phyloP scores from a whole-genome alignment of 2,113 vertebrate genomes.

The Chroicocephalus ridibundus region DNA sequence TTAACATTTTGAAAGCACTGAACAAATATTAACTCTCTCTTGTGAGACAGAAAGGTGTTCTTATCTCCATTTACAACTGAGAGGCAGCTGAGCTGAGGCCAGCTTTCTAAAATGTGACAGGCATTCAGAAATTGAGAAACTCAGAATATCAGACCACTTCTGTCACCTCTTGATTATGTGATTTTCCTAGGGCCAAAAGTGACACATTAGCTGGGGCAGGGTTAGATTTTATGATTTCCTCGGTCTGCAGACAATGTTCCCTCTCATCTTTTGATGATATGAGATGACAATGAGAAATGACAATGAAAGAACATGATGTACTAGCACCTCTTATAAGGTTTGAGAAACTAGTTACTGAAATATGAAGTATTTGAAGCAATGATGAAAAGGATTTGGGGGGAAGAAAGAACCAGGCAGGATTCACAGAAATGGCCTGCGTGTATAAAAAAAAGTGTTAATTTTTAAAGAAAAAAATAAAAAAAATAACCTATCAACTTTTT shows the following conservation, averaged over 20 bases:
- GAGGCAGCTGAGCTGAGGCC: background rate
- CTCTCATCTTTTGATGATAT: background rate
- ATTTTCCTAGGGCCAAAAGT: constrained; percentile 37
- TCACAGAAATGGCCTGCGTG: fast-evolving
- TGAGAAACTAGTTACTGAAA: background rate
- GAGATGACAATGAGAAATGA: background rate
- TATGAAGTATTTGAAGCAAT: background rate
- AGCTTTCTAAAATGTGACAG: background rate
- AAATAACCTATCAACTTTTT: background rate
- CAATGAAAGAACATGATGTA: background rate
- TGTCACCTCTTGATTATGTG: constrained; percentile 5
- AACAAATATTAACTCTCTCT: constrained; percentile 45
- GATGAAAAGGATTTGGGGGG: background rate
- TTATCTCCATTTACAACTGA: background rate
- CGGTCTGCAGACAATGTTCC: background rate
- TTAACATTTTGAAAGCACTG: constrained; percentile 52
- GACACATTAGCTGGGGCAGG: background rate
- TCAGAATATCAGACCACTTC: background rate
- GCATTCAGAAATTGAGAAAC: background rate
- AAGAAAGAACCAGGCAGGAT: fast-evolving
- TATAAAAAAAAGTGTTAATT: background rate
- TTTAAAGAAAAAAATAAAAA: background rate
- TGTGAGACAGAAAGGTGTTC: background rate
- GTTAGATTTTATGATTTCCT: background rate
- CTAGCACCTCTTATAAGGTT: background rate